phyloP scores from a whole-genome alignment of 2,113 vertebrate genomes.

The Hippoglossus stenolepis region DNA sequence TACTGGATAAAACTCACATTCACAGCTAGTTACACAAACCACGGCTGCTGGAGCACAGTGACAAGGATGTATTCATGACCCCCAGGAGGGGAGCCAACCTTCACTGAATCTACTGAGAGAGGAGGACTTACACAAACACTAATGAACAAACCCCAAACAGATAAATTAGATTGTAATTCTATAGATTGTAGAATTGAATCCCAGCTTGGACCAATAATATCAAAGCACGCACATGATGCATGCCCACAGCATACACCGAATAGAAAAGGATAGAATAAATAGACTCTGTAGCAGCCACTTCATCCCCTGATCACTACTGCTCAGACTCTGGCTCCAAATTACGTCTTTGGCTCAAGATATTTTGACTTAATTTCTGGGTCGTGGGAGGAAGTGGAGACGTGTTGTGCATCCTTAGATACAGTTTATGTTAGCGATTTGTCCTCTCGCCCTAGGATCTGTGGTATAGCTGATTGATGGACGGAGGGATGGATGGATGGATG shows the following conservation, averaged over 20 bases:
- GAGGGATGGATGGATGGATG: too few relatives aligned
- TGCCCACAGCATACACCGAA: neutral
- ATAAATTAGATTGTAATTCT: conserved; percentile 8
- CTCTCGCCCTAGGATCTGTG: too few relatives aligned
- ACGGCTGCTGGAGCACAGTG: conserved; percentile 53
- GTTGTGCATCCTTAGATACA: too few relatives aligned
- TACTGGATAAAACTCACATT: conserved; percentile 69
- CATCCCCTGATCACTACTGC: neutral
- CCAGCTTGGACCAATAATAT: conserved; percentile 12
- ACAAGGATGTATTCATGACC: conserved; percentile 80
- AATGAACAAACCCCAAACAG: conserved; percentile 30
- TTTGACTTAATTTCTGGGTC: too few relatives aligned
- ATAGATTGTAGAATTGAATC: conserved; percentile 5
- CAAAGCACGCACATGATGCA: too few relatives aligned
- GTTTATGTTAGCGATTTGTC: too few relatives aligned
- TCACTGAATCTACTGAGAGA: conserved; percentile 63
- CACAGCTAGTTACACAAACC: conserved; percentile 72
- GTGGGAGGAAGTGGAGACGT: too few relatives aligned
- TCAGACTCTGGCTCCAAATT: neutral
- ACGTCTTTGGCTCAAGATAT: too few relatives aligned
- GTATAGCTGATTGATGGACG: too few relatives aligned
- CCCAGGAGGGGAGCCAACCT: conserved; percentile 64
- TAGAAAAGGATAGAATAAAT: neutral
- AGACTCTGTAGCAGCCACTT: neutral
- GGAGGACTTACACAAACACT: conserved; percentile 27